Evolutionary conservation across 2,113 vertebrate genomes (phyloP).

Genomic region (Prunella himalayana): DNA sequence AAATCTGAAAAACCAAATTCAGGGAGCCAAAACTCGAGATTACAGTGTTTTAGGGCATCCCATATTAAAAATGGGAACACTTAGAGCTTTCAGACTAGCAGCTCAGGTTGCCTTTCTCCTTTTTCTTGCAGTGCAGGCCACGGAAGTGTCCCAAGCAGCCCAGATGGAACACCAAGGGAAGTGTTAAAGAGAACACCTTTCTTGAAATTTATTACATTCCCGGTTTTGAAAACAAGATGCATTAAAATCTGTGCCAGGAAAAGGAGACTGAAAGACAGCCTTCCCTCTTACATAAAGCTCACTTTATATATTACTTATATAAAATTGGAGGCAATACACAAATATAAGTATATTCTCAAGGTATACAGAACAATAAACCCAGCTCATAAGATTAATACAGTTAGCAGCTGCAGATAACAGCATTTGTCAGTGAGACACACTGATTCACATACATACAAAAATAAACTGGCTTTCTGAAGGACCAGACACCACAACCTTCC

Average conservation of each 20-base stretch:
- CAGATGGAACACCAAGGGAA: constrained; percentile 30
- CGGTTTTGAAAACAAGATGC: constrained; percentile 19
- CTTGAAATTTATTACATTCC: neutral
- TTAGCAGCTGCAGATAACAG: neutral
- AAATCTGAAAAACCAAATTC: neutral
- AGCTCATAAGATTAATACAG: neutral
- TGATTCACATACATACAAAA: neutral
- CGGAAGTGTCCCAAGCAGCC: neutral
- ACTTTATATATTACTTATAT: neutral
- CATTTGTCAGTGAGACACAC: neutral
- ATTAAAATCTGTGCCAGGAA: constrained; percentile 17
- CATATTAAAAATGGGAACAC: neutral
- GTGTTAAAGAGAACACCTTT: constrained; percentile 41
- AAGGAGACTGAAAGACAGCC: neutral
- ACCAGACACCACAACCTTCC: neutral
- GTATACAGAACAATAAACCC: neutral
- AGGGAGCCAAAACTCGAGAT: neutral
- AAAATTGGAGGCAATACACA: neutral
- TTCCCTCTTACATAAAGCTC: neutral
- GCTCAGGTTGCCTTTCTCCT: neutral
- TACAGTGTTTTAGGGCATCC: neutral
- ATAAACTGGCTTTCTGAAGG: neutral
- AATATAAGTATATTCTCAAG: neutral
- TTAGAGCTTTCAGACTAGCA: neutral
- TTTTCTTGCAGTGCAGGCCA: neutral